phyloP scores from a whole-genome alignment of 1,140 invertebrate species.

The Yoshiicerus persimilis region DNA sequence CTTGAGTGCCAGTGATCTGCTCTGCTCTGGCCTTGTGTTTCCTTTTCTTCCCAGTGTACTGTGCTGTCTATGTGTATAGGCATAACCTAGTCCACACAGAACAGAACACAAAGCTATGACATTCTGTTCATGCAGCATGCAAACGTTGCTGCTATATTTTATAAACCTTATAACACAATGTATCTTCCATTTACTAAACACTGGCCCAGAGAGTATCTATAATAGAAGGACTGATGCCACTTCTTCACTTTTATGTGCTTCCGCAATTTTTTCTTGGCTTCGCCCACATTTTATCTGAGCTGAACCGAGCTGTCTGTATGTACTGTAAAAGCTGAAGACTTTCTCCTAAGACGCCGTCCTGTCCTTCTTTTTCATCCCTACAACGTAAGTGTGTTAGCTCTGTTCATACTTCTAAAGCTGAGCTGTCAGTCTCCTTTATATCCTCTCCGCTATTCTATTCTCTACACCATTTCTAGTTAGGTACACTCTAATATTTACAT shows the following conservation, averaged over 20 bases:
- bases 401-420: neutral
- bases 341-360: neutral
- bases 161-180: neutral
- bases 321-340: neutral
- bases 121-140: neutral
- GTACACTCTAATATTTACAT: neutral
- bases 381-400: neutral
- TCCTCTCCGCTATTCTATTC: neutral
- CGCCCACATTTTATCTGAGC: constrained; percentile 9
- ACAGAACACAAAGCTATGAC: neutral
- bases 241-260: constrained; percentile 30
- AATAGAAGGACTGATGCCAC: neutral
- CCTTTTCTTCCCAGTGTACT: neutral
- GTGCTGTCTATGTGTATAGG: no score
- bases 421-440: neutral
- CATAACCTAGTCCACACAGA: neutral
- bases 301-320: neutral
- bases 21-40: neutral
- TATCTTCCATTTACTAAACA: neutral
- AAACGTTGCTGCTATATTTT: neutral
- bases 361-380: neutral
- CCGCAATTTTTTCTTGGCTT: constrained; percentile 31
- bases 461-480: neutral
- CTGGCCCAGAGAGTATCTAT: neutral
- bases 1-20: neutral